Percentiles rank a stretch among this genome's conserved stretches.
Evolutionary conservation across 2,888 invertebrate species (phyloP).

Genomic region (Bruchidius siliquastri): DNA sequence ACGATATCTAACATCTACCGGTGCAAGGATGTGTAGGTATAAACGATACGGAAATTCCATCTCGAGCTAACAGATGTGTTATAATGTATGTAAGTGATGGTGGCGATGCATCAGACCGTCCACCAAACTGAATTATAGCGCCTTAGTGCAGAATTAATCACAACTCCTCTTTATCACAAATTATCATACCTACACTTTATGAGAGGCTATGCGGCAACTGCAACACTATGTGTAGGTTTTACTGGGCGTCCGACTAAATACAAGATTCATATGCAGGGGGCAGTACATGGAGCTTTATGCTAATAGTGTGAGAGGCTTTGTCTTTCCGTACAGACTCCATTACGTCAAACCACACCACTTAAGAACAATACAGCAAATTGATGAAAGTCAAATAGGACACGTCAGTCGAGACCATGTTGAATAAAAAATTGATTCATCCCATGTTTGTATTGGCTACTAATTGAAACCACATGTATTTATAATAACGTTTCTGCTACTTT

Average conservation of each 20-base stretch:
- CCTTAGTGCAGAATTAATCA: neutral
- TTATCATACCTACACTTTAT: neutral
- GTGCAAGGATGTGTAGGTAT: neutral
- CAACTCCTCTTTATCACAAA: neutral
- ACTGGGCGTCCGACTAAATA: neutral
- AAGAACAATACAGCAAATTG: no score
- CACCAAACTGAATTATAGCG: neutral
- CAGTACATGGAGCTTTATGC: neutral
- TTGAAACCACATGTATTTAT: no score
- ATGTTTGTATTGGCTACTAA: no score
- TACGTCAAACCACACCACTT: neutral
- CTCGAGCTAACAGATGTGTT: neutral
- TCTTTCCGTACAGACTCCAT: neutral
- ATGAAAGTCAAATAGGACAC: no score
- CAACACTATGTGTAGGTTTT: neutral
- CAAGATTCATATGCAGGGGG: neutral
- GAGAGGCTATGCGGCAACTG: neutral
- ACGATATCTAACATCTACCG: neutral
- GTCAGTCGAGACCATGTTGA: no score
- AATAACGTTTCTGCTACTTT: no score
- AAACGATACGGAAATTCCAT: neutral
- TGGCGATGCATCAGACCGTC: neutral
- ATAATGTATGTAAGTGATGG: neutral
- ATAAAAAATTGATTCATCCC: no score
- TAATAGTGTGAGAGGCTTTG: neutral